Percentiles rank a stretch among this genome's conserved stretches.
Conservation (phyloP, 2,797 vertebrate species). For the Sebastes vulpes region DNA sequence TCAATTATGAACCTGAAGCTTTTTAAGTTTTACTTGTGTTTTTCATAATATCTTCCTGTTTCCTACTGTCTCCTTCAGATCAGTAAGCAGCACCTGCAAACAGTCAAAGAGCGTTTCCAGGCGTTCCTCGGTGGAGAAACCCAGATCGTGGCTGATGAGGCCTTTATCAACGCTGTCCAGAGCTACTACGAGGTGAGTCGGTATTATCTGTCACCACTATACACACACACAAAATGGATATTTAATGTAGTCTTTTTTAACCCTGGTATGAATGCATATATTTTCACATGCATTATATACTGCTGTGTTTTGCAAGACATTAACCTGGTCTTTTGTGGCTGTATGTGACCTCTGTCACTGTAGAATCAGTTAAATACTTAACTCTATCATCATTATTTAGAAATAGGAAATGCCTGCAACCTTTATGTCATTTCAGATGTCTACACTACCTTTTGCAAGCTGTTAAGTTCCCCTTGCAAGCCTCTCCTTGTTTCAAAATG, state of each 20-base stretch:
- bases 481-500: background rate
- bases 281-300: background rate
- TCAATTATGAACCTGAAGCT: too few relatives aligned
- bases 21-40: background rate
- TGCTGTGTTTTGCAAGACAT: background rate
- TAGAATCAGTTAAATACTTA: background rate
- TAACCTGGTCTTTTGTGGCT: background rate
- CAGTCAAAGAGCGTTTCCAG: conserved; percentile 97
- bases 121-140: conserved; percentile 96
- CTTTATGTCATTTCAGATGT: background rate
- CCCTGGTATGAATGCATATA: background rate
- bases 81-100: conserved; percentile 96
- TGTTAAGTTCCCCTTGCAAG: background rate
- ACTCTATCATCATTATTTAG: background rate
- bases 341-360: background rate
- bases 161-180: conserved; percentile 98
- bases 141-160: conserved; percentile 98
- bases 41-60: background rate
- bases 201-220: background rate
- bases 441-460: background rate
- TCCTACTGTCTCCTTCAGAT: conserved; percentile 86
- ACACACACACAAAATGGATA: background rate
- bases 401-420: background rate
- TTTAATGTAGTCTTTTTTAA: background rate
- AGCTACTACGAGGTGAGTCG: conserved; percentile 95